phyloP scores from a whole-genome alignment of 2,797 vertebrate genomes.

The Erpetoichthys calabaricus region DNA sequence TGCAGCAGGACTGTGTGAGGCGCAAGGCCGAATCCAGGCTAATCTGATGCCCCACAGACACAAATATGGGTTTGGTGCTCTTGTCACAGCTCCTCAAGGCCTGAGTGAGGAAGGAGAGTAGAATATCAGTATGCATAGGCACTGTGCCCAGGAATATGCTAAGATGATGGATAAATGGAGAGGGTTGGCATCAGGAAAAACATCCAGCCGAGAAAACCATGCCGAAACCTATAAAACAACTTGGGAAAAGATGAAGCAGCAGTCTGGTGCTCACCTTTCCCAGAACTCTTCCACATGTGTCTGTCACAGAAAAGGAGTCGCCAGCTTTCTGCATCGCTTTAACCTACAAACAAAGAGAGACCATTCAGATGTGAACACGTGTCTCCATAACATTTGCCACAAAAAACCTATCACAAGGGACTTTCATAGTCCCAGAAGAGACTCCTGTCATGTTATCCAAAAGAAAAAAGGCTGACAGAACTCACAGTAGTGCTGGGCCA shows the following conservation, averaged over 20 bases:
- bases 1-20: conserved; percentile 69
- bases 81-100: conserved; percentile 55
- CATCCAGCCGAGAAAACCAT: too few species aligned
- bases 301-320: conserved; percentile 63
- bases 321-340: conserved; percentile 53
- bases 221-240: background rate
- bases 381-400: background rate
- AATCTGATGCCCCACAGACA: conserved; percentile 76
- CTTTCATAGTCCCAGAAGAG: too few species aligned
- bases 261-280: conserved; percentile 58
- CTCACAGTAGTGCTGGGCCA: too few species aligned
- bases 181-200: too few species aligned
- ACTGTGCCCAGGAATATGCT: too few species aligned
- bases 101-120: conserved; percentile 29
- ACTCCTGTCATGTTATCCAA: too few species aligned
- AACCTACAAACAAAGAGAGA: conserved; percentile 27
- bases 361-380: background rate
- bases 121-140: too few species aligned
- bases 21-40: conserved; percentile 62
- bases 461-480: too few species aligned
- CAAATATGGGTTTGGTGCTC: conserved; percentile 70
- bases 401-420: too few species aligned
- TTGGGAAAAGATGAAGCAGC: rapidly evolving
- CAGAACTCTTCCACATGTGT: conserved; percentile 56
- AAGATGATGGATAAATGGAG: background rate